A percentile compares a stretch with the other conserved stretches of the same genome.
These are phyloP conservation scores for Phrixothrix hirtus DNA, from an alignment of 2,888 invertebrate genomes.

Conservation along the genomic window DNA sequence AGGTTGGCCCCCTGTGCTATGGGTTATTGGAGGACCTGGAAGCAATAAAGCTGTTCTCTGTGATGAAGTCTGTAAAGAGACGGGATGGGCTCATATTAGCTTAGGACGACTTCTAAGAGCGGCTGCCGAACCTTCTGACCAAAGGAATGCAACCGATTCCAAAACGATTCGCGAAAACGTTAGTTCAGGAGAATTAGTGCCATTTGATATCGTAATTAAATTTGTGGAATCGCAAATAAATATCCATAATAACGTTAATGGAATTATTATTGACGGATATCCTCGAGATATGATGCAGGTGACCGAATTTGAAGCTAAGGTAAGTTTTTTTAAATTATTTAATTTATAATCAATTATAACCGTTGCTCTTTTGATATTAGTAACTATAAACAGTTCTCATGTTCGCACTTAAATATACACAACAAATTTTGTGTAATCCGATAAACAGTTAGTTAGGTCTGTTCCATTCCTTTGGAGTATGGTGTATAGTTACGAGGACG, in stretches of 20 bases:
- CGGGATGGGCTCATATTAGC: slow-evolving; percentile 78
- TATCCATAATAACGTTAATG: slow-evolving; percentile 65
- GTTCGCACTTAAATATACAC: no score
- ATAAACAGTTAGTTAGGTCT: no score
- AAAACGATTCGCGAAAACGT: slow-evolving; percentile 67
- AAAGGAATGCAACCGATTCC: slow-evolving; percentile 46
- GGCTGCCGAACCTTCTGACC: slow-evolving; percentile 66
- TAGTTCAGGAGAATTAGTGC: slow-evolving; percentile 79
- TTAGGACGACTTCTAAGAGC: slow-evolving; percentile 77
- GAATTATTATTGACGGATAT: slow-evolving; percentile 92
- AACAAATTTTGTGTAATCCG: no score
- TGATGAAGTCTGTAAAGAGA: slow-evolving; percentile 68
- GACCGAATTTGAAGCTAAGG: slow-evolving; percentile 86
- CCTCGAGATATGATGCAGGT: slow-evolving; percentile 90
- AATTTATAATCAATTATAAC: no score
- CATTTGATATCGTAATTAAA: slow-evolving; percentile 75
- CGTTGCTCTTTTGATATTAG: no score
- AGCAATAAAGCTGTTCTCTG: slow-evolving; percentile 86
- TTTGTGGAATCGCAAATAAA: slow-evolving; percentile 73
- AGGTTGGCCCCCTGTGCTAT: slow-evolving; percentile 52
- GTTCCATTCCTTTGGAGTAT: no score
- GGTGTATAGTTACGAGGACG: no score
- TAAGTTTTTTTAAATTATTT: no score
- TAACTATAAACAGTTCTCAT: no score
- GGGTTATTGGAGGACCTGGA: slow-evolving; percentile 83